Evolutionary conservation across 2,888 invertebrate species (phyloP), one percentile per base, ranked within the genome.

Genomic region (Oxytorus armatus): DNA sequence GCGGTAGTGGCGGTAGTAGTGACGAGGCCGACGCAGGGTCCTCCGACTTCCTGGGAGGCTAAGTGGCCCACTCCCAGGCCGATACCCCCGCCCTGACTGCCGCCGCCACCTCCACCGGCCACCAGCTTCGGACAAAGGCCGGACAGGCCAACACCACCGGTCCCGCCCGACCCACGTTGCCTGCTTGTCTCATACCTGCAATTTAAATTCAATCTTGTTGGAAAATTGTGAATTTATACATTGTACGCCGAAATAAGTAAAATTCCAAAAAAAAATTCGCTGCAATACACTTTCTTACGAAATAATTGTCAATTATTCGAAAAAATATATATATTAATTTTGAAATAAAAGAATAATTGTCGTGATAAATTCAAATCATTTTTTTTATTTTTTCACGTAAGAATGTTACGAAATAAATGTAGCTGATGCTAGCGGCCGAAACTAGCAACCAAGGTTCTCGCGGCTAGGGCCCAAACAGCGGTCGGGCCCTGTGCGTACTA

Each of bases 171-270:
- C 85, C 91, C 86, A 82, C 90, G 89, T 83, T 91, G 92, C 86
- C 91, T 90, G 80, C 90, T 91, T 87, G 92, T 90, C 86, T 92
- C 92, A 91, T 92, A 91, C 91, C 92, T 92, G 86, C n/a, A 90
- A 90, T 77, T 44, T 16, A 36, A 53, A 23, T 14, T 11, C 0
- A 3, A 39, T 10, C 2, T 1, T 0, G 14, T 21, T 51, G 16
- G 0, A 16, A 21, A 1, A 21, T 29, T 11, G 16, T 11, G n/a
- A 0, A 18, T 14, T 21, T 8, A 33, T 25, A 42, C 10, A 23
- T 25, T 42, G n/a, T 3, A 21, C 4, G 21, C 16, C 18, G 7
- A 49, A 21, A 49, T 47, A 16, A 14, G 47, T 47, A 2, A 1
- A n/a, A 4, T 14, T 18, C 49, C 3, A 8, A 49, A 10, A 8